Conservation (phyloP, 2,888 invertebrate genomes). For the Acheta domesticus region DNA sequence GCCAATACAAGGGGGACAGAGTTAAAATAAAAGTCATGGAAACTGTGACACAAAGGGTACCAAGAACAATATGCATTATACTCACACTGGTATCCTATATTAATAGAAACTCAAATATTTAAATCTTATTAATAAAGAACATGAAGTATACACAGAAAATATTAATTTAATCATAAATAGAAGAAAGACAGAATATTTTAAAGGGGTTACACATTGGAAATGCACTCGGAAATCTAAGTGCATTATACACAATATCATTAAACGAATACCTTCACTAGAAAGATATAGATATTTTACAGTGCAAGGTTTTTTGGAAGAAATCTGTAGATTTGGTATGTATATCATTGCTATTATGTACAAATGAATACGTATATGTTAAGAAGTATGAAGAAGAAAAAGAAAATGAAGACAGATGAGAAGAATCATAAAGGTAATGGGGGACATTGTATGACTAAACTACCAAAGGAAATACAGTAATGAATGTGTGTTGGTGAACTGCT, state of each 20-base stretch:
- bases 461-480: neutral
- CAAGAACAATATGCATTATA: slow-evolving; percentile 18
- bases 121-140: slow-evolving; percentile 18
- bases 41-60: neutral
- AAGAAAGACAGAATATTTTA: slow-evolving; percentile 23
- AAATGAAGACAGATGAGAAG: neutral
- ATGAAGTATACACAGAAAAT: slow-evolving; percentile 27
- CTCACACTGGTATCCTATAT: slow-evolving; percentile 21
- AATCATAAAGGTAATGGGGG: neutral
- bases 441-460: neutral
- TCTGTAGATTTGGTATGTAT: neutral
- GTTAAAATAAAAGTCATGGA: slow-evolving; percentile 3
- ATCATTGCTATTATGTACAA: neutral
- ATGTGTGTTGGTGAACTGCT: neutral
- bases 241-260: slow-evolving; percentile 27
- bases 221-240: slow-evolving; percentile 37
- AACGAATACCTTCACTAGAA: slow-evolving; percentile 19
- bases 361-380: neutral
- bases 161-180: slow-evolving; percentile 24
- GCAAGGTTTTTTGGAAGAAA: slow-evolving; percentile 3
- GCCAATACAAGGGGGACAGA: neutral
- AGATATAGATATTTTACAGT: neutral
- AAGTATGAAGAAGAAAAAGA: slow-evolving; percentile 3
- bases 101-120: slow-evolving; percentile 23
- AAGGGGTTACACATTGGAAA: slow-evolving; percentile 36